Evolutionary conservation across 2,797 vertebrate species (phyloP).

Genomic region (Lindbergichthys nudifrons): DNA sequence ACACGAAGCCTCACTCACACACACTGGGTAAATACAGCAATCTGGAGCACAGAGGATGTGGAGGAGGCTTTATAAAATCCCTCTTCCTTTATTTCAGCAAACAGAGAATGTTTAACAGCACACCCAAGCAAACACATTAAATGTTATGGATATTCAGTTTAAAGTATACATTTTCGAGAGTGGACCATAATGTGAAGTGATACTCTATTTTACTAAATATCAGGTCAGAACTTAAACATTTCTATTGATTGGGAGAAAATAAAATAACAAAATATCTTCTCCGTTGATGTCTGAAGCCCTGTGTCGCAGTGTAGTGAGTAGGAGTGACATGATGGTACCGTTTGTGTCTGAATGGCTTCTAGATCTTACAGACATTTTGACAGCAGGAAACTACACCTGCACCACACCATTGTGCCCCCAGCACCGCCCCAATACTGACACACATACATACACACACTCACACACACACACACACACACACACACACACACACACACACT

Average conservation of each 20-base stretch:
- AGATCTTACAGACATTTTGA: constrained; percentile 80
- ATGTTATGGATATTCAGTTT: constrained; percentile 30
- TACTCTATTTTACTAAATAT: neutral
- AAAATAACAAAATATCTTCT: constrained; percentile 10
- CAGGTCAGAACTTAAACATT: neutral
- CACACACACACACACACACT: constrained; percentile 51
- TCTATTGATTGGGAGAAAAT: neutral
- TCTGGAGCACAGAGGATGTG: constrained; percentile 78
- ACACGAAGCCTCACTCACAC: constrained; percentile 76
- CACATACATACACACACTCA: constrained; percentile 24
- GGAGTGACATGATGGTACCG: constrained; percentile 51
- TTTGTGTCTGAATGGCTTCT: constrained; percentile 67
- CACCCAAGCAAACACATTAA: constrained; percentile 65
- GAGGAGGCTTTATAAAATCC: constrained; percentile 76
- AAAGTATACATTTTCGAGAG: constrained; percentile 23
- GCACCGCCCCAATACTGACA: constrained; percentile 61
- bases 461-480: constrained; percentile 58
- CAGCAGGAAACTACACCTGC: constrained; percentile 87
- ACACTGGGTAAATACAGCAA: constrained; percentile 82
- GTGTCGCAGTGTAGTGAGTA: constrained; percentile 12
- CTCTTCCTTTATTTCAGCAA: constrained; percentile 79
- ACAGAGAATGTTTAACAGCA: constrained; percentile 75
- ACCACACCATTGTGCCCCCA: constrained; percentile 73
- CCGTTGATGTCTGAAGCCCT: neutral
- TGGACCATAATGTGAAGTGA: neutral